Percentiles rank a stretch among this genome's conserved stretches.
Conservation (phyloP, 2,113 vertebrate genomes). For the Syrrhaptes paradoxus region DNA sequence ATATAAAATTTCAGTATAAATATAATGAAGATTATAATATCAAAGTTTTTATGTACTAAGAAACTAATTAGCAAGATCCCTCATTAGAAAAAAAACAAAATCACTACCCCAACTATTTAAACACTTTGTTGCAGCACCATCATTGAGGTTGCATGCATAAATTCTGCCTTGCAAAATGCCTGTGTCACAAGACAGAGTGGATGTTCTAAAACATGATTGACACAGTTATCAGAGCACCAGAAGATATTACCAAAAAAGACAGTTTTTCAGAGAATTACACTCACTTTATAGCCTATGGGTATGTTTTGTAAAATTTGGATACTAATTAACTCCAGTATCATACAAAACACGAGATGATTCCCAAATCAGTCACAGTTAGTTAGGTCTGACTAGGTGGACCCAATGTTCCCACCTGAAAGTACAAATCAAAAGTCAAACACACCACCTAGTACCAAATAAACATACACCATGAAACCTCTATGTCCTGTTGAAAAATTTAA, state of each 20-base stretch:
- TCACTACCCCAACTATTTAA: background rate
- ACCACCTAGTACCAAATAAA: background rate
- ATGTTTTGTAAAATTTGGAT: background rate
- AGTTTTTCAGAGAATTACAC: background rate
- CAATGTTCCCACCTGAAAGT: background rate
- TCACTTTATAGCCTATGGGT: background rate
- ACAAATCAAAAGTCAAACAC: background rate
- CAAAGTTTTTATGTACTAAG: background rate
- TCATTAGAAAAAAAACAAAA: background rate
- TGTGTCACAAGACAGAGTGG: background rate
- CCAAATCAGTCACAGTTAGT: background rate
- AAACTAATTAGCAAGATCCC: background rate
- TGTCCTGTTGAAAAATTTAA: background rate
- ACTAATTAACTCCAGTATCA: background rate
- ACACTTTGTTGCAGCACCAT: background rate
- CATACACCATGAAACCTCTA: background rate
- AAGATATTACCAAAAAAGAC: background rate
- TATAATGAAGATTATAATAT: background rate
- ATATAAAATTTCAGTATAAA: background rate
- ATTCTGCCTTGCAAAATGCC: background rate
- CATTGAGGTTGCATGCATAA: background rate
- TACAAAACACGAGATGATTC: background rate
- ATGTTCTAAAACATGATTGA: background rate
- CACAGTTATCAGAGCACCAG: background rate
- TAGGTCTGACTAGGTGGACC: background rate